Conservation (phyloP, 1,140 invertebrate species). For the Drosophila quadrilineata region DNA sequence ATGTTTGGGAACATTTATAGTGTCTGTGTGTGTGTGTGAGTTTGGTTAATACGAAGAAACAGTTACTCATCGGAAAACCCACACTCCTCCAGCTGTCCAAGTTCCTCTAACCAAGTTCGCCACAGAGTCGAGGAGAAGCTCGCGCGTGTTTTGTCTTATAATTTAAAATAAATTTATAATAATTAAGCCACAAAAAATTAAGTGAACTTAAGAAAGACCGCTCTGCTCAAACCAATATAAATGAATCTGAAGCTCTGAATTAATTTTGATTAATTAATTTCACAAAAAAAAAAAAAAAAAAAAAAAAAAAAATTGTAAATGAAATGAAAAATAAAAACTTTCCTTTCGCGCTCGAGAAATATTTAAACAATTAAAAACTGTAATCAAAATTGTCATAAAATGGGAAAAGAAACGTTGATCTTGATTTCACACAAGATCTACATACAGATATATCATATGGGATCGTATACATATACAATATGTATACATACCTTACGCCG, state of each 20-base stretch:
- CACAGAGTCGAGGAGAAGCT: too few relatives aligned
- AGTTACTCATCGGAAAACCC: conserved; percentile 9
- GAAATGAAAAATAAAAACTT: not conserved
- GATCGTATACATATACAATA: too few relatives aligned
- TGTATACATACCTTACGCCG: conserved; percentile 44
- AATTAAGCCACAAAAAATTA: conserved; percentile 17
- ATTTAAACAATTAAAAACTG: conserved; percentile 18
- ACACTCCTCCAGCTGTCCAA: too few relatives aligned
- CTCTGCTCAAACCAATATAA: too few relatives aligned
- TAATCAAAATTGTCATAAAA: conserved; percentile 11
- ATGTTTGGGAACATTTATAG: too few relatives aligned
- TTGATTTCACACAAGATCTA: conserved; percentile 22
- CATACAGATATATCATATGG: too few relatives aligned
- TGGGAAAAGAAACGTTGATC: not conserved
- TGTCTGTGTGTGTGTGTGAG: not conserved
- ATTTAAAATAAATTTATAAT: conserved; percentile 43
- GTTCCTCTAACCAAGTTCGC: not conserved
- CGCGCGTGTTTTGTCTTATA: not conserved
- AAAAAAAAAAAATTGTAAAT: too few relatives aligned
- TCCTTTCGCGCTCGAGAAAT: too few relatives aligned
- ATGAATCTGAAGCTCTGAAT: too few relatives aligned
- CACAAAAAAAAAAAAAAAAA: too few relatives aligned
- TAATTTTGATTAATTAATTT: too few relatives aligned
- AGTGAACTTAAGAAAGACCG: too few relatives aligned
- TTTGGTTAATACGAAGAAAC: not conserved